phyloP scores from a whole-genome alignment of 2,113 vertebrate species.

The Brachirus orientalis region DNA sequence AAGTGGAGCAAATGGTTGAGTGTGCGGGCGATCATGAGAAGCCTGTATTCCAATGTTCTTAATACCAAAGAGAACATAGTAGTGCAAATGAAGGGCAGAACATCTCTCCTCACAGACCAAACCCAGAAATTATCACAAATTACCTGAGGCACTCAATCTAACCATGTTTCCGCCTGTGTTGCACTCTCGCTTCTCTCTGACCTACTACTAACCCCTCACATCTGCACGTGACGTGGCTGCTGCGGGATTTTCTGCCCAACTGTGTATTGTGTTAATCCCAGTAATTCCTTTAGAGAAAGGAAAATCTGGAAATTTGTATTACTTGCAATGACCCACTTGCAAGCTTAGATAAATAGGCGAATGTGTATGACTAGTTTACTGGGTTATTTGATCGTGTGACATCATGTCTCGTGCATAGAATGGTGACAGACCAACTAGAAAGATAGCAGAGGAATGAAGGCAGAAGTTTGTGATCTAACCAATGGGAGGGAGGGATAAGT shows the following conservation, averaged over 20 bases:
- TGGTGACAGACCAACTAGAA: too few relatives aligned
- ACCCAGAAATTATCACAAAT: slow-evolving; percentile 51
- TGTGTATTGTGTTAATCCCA: slow-evolving; percentile 63
- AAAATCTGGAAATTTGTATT: slow-evolving; percentile 55
- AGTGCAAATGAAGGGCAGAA: slow-evolving; percentile 27
- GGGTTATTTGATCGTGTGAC: slow-evolving; percentile 41
- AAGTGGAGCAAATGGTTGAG: slow-evolving; percentile 67
- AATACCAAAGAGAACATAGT: slow-evolving; percentile 53
- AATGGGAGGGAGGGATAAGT: background rate
- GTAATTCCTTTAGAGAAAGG: slow-evolving; percentile 64
- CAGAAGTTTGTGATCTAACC: background rate
- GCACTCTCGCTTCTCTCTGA: slow-evolving; percentile 26
- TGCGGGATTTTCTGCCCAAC: slow-evolving; percentile 61
- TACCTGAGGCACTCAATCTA: slow-evolving; percentile 57
- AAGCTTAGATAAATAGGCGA: slow-evolving; percentile 28
- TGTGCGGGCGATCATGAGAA: slow-evolving; percentile 44
- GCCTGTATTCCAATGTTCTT: slow-evolving; percentile 63
- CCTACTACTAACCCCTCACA: slow-evolving; percentile 18
- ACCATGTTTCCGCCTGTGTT: slow-evolving; percentile 43
- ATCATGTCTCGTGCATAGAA: slow-evolving; percentile 35
- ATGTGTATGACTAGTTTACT: slow-evolving; percentile 43
- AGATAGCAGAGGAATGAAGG: too few relatives aligned
- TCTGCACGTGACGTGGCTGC: slow-evolving; percentile 48
- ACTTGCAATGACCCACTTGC: slow-evolving; percentile 65
- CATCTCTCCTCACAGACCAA: slow-evolving; percentile 34